A percentile compares a stretch with the other conserved stretches of the same genome.
Conservation (phyloP, 2,888 invertebrate species). For the Arge pagana region DNA sequence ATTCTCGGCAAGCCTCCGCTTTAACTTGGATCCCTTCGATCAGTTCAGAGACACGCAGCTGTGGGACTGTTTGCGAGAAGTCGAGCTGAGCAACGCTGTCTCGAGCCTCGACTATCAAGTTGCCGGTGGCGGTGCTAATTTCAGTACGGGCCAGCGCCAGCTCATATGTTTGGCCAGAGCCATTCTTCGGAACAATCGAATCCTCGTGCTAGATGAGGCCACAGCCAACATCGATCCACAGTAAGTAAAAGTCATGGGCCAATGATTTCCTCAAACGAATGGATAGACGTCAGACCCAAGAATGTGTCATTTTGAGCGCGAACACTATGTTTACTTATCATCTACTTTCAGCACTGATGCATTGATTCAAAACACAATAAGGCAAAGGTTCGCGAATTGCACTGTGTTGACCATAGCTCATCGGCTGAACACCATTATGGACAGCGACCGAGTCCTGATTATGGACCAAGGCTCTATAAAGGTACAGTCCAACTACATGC, state of each 20-base stretch:
- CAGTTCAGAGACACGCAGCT: slow-evolving; percentile 66
- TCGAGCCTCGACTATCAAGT: slow-evolving; percentile 62
- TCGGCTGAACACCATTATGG: slow-evolving; percentile 90
- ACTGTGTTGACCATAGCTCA: slow-evolving; percentile 77
- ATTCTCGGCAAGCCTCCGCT: slow-evolving; percentile 70
- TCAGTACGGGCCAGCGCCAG: slow-evolving; percentile 72
- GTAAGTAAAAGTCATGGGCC: slow-evolving; percentile 47
- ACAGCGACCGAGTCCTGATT: slow-evolving; percentile 85
- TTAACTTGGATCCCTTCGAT: slow-evolving; percentile 75
- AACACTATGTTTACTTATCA: neutral
- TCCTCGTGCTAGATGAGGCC: slow-evolving; percentile 72
- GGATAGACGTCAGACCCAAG: neutral
- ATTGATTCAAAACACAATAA: slow-evolving; percentile 65
- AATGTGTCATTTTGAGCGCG: neutral
- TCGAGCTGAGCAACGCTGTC: slow-evolving; percentile 62
- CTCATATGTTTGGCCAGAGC: slow-evolving; percentile 71
- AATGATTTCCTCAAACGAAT: neutral
- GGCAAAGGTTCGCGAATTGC: slow-evolving; percentile 62
- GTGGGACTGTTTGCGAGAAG: slow-evolving; percentile 67
- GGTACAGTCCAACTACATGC: slow-evolving; percentile 37
- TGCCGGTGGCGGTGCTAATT: slow-evolving; percentile 64
- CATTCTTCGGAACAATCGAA: slow-evolving; percentile 65
- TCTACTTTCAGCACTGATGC: slow-evolving; percentile 59
- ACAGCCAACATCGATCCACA: slow-evolving; percentile 72
- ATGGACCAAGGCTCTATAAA: slow-evolving; percentile 80